Base-by-base conservation (phyloP, 2,888 invertebrate species). In the Spisula subtruncata region DNA sequence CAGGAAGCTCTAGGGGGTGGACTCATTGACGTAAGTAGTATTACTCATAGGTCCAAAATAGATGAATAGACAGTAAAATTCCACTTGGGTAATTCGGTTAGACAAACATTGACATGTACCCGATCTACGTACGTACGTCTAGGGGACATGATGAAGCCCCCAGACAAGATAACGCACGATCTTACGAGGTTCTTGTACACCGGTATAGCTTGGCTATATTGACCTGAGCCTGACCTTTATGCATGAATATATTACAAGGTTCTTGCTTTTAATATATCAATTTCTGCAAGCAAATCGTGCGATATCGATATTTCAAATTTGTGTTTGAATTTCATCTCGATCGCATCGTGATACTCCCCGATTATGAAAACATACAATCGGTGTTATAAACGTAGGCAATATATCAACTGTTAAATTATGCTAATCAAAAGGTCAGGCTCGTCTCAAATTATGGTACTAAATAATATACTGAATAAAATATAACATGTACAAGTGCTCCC, bases 401-500 rank as follows among this genome's bases (percentile, higher is more conserved):
- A n/a, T n/a, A n/a, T n/a, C n/a, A n/a, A n/a, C n/a, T n/a, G n/a
- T n/a, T n/a, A n/a, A n/a, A n/a, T n/a, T n/a, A n/a, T n/a, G n/a
- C n/a, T n/a, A n/a, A n/a, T n/a, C n/a, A n/a, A n/a, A n/a, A n/a
- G n/a, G n/a, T n/a, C n/a, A n/a, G n/a, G n/a, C n/a, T n/a, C n/a
- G n/a, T n/a, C n/a, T n/a, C n/a, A n/a, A n/a, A n/a, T n/a, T n/a
- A 25, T 20, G 25, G 60, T 66, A 12, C 25, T 66, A 25, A 41
- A 66, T 25, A n/a, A 25, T 66, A 66, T 66, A 66, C 60, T n/a
- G n/a, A 66, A 66, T 66, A 66, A 66, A 66, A 66, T 66, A 66
- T 25, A 66, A 66, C n/a, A 1, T 4, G 60, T 25, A 10, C 18
- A 66, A 66, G 60, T 66, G 5, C n/a, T 20, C 25, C 60, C 25